Evolutionary conservation across 2,888 invertebrate genomes (phyloP).

Genomic region (Aporophyla nigra): DNA sequence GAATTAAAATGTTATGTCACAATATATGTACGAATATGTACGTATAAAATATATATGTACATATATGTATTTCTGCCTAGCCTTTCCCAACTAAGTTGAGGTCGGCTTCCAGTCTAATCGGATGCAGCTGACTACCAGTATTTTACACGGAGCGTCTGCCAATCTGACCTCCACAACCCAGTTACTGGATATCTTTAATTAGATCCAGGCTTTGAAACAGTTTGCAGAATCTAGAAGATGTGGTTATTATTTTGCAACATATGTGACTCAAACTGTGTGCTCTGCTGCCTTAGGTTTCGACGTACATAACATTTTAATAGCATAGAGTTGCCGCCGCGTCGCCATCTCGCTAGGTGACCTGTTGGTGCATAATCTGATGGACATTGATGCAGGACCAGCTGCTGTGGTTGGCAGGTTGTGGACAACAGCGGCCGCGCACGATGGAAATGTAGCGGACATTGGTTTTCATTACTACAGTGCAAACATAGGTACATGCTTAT

Average conservation of each 20-base stretch:
- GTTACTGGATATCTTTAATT: neutral
- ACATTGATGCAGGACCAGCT: neutral
- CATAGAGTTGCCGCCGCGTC: neutral
- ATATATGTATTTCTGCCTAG: too few relatives aligned
- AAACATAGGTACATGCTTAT: neutral
- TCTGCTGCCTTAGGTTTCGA: too few relatives aligned
- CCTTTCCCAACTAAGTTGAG: too few relatives aligned
- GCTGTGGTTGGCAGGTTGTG: conserved; percentile 11
- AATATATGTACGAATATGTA: too few relatives aligned
- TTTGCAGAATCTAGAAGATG: neutral
- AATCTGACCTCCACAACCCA: too few relatives aligned
- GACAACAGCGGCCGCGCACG: neutral
- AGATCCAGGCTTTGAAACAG: neutral
- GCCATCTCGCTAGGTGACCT: neutral
- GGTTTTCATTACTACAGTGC: neutral
- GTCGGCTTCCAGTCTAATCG: too few relatives aligned
- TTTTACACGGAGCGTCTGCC: too few relatives aligned
- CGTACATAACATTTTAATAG: neutral
- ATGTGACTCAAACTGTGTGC: neutral
- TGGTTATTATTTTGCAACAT: neutral
- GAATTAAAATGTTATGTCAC: too few relatives aligned
- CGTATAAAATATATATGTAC: too few relatives aligned
- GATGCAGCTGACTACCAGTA: too few relatives aligned
- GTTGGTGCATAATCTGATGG: neutral
- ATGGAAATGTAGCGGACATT: neutral